Conservation (phyloP, 2,113 vertebrate genomes). For the Hippocampus comes region DNA sequence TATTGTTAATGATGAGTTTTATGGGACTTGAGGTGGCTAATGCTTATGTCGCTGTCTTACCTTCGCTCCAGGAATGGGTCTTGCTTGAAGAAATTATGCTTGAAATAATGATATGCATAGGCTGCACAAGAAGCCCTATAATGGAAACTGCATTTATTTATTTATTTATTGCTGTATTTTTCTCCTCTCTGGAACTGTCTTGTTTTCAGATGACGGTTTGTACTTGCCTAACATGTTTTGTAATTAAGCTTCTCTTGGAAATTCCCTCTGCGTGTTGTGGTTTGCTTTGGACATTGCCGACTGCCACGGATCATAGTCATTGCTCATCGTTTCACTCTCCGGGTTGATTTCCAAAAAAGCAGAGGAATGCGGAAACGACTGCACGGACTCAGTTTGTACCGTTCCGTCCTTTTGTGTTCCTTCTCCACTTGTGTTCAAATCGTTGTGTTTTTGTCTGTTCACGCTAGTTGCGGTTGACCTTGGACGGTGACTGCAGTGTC, state of each 20-base stretch:
- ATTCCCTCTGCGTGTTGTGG: constrained; percentile 55
- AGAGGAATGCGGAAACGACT: constrained; percentile 44
- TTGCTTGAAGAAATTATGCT: constrained; percentile 26
- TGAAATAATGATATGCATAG: constrained; percentile 46
- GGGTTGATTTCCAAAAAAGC: constrained; percentile 32
- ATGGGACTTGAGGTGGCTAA: constrained; percentile 27
- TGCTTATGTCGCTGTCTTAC: constrained; percentile 40
- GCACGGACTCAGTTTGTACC: background rate
- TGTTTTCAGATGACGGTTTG: constrained; percentile 55
- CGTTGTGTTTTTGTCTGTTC: constrained; percentile 31
- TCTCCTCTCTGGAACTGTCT: constrained; percentile 3
- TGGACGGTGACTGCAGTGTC: constrained; percentile 66
- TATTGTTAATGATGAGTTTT: constrained; percentile 41
- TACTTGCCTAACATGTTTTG: constrained; percentile 43
- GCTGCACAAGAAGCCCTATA: constrained; percentile 29
- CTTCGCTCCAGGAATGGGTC: constrained; percentile 30
- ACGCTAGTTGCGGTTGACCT: constrained; percentile 62
- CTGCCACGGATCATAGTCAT: constrained; percentile 40
- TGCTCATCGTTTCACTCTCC: constrained; percentile 30
- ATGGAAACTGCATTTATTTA: constrained; percentile 17
- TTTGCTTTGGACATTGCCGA: constrained; percentile 45
- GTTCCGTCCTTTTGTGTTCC: constrained; percentile 13
- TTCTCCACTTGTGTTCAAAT: constrained; percentile 38
- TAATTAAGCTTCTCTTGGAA: constrained; percentile 61
- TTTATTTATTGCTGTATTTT: constrained; percentile 3